Evolutionary conservation across 2,113 vertebrate species (phyloP), one percentile per base, ranked within the genome.

Genomic region (Falcunculus frontatus): DNA sequence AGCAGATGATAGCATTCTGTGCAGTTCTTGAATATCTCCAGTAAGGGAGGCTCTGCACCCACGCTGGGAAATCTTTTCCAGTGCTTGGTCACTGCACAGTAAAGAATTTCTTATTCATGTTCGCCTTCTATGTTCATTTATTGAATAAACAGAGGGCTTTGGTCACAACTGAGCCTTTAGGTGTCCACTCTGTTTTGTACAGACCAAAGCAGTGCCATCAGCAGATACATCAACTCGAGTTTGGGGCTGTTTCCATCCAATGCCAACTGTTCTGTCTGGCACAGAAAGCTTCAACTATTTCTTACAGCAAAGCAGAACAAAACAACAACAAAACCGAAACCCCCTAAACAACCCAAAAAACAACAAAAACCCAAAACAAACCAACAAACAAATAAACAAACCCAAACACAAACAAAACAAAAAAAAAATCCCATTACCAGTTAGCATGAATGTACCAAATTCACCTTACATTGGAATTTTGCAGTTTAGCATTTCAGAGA

Each of bases 381-480:
- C 23, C 6, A 62, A 64, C 22, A 16, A n/a, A n/a, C n/a, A n/a
- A n/a, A n/a, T n/a, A n/a, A n/a, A n/a, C n/a, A 39, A 39, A 5
- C 1, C 14, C 5, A 25, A 25, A 6, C 9, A 4, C 19, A 60
- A 29, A 3, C 14, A 11, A 27, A 64, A 8, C 7, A 7, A n/a
- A 53, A 11, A 11, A 39, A 7, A 13, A 19, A 6, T 18, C 21
- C 29, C 14, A 29, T 37, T 23, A 59, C 29, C 44, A 32, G 25
- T 37, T 75, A 63, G 7, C 26, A 41, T 6, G 7, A 88, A 52
- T 20, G 9, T 20, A 59, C 2, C 0, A 0, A 63, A 23, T 73
- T 76, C 47, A 41, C 12, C 29, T 76, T 44, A 13, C 13, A 18
- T 4, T 47, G 4, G 5, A 76, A 52, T 64, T 75, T 72, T 18